Evolutionary conservation across 1,140 invertebrate species (phyloP).

Genomic region (Diprion similis): DNA sequence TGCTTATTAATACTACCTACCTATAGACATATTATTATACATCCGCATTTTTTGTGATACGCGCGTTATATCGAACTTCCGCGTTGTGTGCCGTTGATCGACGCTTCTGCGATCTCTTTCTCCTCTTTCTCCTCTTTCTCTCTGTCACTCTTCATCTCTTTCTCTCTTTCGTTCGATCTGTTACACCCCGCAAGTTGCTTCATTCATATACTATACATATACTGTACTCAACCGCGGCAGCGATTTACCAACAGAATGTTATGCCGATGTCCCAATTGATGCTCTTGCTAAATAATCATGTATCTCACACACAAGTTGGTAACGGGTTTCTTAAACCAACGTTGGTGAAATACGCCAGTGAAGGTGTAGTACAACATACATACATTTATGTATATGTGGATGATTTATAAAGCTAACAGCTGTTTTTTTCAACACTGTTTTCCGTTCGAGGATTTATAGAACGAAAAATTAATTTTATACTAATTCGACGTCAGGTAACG

Average conservation of each 20-base stretch:
- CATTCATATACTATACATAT: constrained; percentile 32
- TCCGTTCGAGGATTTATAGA: too few relatives aligned
- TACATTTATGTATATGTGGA: not conserved
- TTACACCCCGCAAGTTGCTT: constrained; percentile 28
- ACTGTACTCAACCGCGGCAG: constrained; percentile 21
- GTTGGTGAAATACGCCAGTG: too few relatives aligned
- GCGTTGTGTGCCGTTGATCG: constrained; percentile 49
- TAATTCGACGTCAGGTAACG: too few relatives aligned
- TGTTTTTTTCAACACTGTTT: too few relatives aligned
- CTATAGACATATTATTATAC: constrained; percentile 33
- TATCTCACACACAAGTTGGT: too few relatives aligned
- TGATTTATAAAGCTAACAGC: too few relatives aligned
- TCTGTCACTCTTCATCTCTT: constrained; percentile 10
- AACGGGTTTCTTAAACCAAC: too few relatives aligned
- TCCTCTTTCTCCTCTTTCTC: constrained; percentile 29
- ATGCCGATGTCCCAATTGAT: constrained; percentile 50
- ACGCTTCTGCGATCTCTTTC: constrained; percentile 14
- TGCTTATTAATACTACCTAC: constrained; percentile 29
- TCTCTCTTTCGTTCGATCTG: constrained; percentile 28
- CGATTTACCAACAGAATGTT: constrained; percentile 43
- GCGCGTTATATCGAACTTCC: constrained; percentile 39
- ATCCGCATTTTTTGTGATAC: constrained; percentile 20
- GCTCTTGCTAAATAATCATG: constrained; percentile 47
- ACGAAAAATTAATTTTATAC: too few relatives aligned
- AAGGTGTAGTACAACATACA: not conserved